Base-by-base conservation (phyloP, 1,140 invertebrate genomes). In the Papilio glaucus region DNA sequence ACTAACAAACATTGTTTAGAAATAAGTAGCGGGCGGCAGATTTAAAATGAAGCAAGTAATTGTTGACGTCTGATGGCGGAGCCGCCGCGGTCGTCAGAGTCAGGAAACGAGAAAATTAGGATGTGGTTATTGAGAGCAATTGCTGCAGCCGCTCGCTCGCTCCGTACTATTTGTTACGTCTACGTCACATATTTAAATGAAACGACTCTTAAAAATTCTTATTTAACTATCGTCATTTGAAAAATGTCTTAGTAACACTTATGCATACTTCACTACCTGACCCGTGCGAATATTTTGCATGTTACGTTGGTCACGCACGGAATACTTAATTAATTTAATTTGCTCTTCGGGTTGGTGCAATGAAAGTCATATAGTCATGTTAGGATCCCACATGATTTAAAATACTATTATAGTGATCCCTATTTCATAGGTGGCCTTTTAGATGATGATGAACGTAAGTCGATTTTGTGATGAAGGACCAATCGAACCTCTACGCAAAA, bases 91-190 rank as follows among this genome's bases (percentile, higher is more conserved):
- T 24, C 41, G 24, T 33, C 42, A 21, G 42, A 29, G 67, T 78
- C 79, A 82, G 90, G 90, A 92, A 87, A 85, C 84, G 84, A 89
- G 84, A 85, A 89, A 91, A 92, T 92, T 89, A 92, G 90, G 89
- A 92, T 86, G 89, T 90, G 81, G 83, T 85, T 87, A 91, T 87
- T 91, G 88, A 83, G 79, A 75, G 79, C 89, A 91, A 92, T 91
- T 92, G 88, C 77, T 78, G 77, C 74, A 72, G 77, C 82, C 80
- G 78, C 77, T 77, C 61, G 74, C 72, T 33, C 72, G 77, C 72
- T 73, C 76, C 73, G 75, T 49, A 72, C 71, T 45, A 70, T 45
- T 77, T 73, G 70, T 74, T 70, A 71, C 76, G 63, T 73, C 72
- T 73, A 69, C 62, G 53, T 39, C 72, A 71, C 74, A 49, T 53